phyloP scores from a whole-genome alignment of 1,140 invertebrate species.

The Brachionus calyciflorus region DNA sequence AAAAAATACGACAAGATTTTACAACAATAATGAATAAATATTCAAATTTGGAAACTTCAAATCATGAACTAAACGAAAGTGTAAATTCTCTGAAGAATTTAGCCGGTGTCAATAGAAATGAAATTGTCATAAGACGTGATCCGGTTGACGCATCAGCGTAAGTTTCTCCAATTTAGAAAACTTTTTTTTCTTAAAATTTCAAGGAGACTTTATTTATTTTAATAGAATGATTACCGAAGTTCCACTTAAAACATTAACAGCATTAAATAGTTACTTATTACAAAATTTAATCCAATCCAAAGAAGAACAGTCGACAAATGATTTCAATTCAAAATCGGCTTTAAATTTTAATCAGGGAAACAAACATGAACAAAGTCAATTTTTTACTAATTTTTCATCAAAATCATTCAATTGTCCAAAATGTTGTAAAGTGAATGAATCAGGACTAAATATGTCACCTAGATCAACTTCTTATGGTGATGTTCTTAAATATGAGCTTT shows the following conservation, averaged over 20 bases:
- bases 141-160: slow-evolving; percentile 37
- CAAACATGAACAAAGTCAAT: slow-evolving; percentile 32
- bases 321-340: slow-evolving; percentile 9
- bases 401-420: slow-evolving; percentile 32
- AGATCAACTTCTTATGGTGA: slow-evolving; percentile 24
- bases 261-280: slow-evolving; percentile 25
- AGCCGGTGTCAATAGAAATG: slow-evolving; percentile 19
- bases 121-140: slow-evolving; percentile 7
- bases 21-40: slow-evolving; percentile 43
- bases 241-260: slow-evolving; percentile 20
- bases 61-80: slow-evolving; percentile 37
- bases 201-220: background rate
- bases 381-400: slow-evolving; percentile 21
- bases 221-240: slow-evolving; percentile 33
- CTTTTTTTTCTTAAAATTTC: background rate
- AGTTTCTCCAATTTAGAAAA: background rate
- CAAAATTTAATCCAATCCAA: slow-evolving; percentile 22
- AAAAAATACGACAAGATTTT: slow-evolving; percentile 44
- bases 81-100: background rate
- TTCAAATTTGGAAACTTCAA: slow-evolving; percentile 26
- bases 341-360: slow-evolving; percentile 1
- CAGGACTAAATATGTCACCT: background rate
- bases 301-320: slow-evolving; percentile 11
- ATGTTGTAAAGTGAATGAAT: slow-evolving; percentile 10
- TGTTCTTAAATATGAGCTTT: slow-evolving; percentile 31